Evolutionary conservation across 2,888 invertebrate genomes (phyloP), one percentile per base, ranked within the genome.

Genomic region (Hypomecis atomaria): DNA sequence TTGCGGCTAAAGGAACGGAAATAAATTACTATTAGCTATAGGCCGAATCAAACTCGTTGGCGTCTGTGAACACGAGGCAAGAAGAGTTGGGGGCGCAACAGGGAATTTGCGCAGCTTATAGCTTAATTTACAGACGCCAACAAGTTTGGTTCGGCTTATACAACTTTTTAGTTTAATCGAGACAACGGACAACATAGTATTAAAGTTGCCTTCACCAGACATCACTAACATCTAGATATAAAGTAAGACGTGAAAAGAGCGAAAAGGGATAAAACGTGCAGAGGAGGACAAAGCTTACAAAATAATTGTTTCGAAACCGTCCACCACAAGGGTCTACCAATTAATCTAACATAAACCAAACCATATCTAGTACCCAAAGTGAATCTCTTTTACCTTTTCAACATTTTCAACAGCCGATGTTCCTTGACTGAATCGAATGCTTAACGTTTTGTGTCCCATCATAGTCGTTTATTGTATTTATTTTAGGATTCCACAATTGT

Each of bases 131-230:
- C 23, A 23, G 23, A 23, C 23, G 23, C 23, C 23, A 23, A 23
- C 3, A 23, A 23, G 23, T 23, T 23, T 23, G 3, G 3, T 23
- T 23, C 23, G 23, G 3, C 3, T 3, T 23, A 3, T 23, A 58
- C 53, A 50, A 34, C 60, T 57, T 65, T 55, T 57, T 52, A 52
- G 45, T 40, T 11, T 37, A 53, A 11, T 8, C 36, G 23, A 59
- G 47, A 66, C 45, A 56, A 50, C 52, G 37, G 62, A 71, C 70
- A 71, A 68, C 66, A 64, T 8, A 49, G 66, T 65, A 65, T 66
- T 66, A 56, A 69, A 72, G 65, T 71, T 71, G 64, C 79, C 75
- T 70, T 71, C 75, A 81, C 76, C 78, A 65, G 70, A 70, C 66
- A 63, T 56, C 66, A 71, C 60, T 59, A 71, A 69, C 52, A 64